phyloP scores from a whole-genome alignment of 2,797 vertebrate species.

The Phoxinus dragarum region DNA sequence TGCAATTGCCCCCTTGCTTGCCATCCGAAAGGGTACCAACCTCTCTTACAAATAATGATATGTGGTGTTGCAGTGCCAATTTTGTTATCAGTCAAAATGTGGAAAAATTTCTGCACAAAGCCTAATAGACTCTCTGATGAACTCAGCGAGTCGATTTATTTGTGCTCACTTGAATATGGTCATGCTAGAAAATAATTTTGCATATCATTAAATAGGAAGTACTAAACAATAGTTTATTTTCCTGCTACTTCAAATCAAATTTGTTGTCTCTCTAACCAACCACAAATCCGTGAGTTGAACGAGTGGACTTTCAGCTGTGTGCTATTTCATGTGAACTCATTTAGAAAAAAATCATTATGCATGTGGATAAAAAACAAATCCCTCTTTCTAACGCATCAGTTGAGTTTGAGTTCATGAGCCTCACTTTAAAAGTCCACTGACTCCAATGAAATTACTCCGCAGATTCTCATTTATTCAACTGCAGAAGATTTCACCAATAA shows the following conservation, averaged over 20 bases:
- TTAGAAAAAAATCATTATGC: neutral
- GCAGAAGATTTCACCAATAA: constrained; percentile 10
- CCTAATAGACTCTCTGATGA: neutral
- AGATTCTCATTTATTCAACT: constrained; percentile 28
- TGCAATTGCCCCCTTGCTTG: constrained; percentile 93
- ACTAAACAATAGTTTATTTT: constrained; percentile 2
- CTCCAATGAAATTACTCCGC: constrained; percentile 30
- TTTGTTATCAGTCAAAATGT: neutral
- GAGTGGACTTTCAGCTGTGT: neutral
- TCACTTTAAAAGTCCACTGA: constrained; percentile 1
- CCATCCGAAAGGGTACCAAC: constrained; percentile 93
- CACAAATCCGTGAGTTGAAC: neutral
- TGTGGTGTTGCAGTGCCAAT: neutral
- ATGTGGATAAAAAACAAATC: constrained; percentile 15
- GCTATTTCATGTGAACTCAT: neutral
- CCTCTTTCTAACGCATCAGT: neutral
- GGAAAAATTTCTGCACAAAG: neutral
- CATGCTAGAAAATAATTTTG: neutral
- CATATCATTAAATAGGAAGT: constrained; percentile 6
- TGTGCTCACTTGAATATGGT: neutral
- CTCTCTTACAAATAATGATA: neutral
- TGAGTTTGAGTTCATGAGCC: constrained; percentile 15
- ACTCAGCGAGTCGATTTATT: neutral
- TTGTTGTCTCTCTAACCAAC: neutral
- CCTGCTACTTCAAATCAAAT: neutral